Percentiles rank a stretch among this genome's conserved stretches.
Evolutionary conservation across 2,113 vertebrate genomes (phyloP).

Genomic region (Triplophysa rosa): DNA sequence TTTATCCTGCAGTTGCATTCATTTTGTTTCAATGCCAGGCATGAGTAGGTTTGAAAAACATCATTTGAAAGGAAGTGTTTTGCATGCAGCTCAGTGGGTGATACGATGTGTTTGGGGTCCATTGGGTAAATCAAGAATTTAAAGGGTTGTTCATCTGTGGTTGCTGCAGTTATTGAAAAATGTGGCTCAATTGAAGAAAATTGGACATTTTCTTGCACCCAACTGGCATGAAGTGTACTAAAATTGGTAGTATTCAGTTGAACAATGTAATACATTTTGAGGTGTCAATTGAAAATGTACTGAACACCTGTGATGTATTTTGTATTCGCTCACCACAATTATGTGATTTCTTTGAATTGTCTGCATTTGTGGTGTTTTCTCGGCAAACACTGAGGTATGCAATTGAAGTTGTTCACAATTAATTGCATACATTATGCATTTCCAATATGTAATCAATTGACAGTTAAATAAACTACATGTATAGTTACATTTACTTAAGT

Average conservation of each 20-base stretch:
- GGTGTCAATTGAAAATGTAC: no score
- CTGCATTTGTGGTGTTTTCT: no score
- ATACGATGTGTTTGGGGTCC: conserved; percentile 2
- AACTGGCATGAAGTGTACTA: neutral
- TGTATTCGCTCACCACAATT: no score
- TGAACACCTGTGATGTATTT: no score
- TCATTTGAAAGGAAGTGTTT: neutral
- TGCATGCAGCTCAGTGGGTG: conserved; percentile 1
- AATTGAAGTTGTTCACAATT: no score
- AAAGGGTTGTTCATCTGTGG: neutral
- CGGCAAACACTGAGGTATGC: no score
- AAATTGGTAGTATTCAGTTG: neutral
- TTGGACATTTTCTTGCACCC: neutral
- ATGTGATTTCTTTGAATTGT: no score
- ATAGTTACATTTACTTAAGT: no score
- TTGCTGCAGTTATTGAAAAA: neutral
- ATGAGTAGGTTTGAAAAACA: neutral
- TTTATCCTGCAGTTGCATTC: neutral
- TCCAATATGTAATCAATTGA: no score
- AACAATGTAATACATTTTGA: no score
- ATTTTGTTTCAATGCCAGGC: neutral
- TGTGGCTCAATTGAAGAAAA: conserved; percentile 7
- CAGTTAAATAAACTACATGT: no score
- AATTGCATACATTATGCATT: no score
- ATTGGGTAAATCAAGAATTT: conserved; percentile 3